Conservation (phyloP, 2,797 vertebrate genomes). For the Malacoraja senta region DNA sequence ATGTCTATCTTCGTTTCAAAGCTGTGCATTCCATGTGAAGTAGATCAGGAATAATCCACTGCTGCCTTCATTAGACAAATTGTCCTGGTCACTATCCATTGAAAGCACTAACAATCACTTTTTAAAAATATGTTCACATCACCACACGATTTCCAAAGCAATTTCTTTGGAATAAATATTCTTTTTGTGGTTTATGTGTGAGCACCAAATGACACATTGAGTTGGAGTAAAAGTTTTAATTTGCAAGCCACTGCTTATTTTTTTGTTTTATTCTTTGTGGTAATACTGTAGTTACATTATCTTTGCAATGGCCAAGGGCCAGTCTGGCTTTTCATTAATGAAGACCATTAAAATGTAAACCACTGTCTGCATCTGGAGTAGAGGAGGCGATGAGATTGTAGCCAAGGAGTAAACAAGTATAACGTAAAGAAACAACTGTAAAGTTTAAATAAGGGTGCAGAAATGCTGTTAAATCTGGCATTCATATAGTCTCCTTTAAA, state of each 20-base stretch:
- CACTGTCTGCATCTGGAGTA: background rate
- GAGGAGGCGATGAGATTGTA: background rate
- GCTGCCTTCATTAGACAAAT: background rate
- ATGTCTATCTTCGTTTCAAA: background rate
- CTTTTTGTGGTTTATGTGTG: background rate
- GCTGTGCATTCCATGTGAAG: background rate
- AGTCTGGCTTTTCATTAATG: background rate
- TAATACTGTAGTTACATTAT: background rate
- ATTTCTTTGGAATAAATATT: background rate
- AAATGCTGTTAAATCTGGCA: background rate
- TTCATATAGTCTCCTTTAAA: background rate
- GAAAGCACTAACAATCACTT: background rate
- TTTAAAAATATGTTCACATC: background rate
- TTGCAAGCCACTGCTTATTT: background rate
- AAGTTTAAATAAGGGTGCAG: background rate
- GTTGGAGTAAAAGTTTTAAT: background rate
- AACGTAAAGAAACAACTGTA: background rate
- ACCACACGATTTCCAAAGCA: background rate
- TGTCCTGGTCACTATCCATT: background rate
- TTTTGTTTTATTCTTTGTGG: background rate
- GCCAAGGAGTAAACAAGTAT: background rate
- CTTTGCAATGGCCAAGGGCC: background rate
- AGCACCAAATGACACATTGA: background rate
- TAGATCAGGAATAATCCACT: background rate
- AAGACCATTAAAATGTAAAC: background rate